Evolutionary conservation across 1,140 invertebrate genomes (phyloP).

Genomic region (Akabosia matsudoensis): DNA sequence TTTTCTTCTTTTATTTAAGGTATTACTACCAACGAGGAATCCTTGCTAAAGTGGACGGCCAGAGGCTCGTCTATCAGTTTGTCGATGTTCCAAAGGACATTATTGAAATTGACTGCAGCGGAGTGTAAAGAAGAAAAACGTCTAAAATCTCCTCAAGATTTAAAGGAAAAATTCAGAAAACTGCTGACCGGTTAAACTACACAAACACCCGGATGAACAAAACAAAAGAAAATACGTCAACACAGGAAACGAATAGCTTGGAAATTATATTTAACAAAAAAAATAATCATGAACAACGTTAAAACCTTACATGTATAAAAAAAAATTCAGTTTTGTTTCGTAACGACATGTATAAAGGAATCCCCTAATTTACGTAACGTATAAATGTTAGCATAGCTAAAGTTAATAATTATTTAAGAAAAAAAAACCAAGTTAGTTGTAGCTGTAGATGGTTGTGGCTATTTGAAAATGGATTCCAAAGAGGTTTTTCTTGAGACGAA

Average conservation of each 20-base stretch:
- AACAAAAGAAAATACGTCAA: too few relatives aligned
- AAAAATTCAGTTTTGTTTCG: too few relatives aligned
- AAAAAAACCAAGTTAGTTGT: neutral
- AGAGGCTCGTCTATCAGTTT: conserved; percentile 98
- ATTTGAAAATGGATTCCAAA: neutral
- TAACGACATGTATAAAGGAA: too few relatives aligned
- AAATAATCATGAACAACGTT: too few relatives aligned
- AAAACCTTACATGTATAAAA: too few relatives aligned
- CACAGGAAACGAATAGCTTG: too few relatives aligned
- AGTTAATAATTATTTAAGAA: neutral
- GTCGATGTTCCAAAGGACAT: conserved; percentile 98
- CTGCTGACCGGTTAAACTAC: neutral
- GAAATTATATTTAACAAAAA: too few relatives aligned
- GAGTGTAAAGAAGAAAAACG: conserved; percentile 63
- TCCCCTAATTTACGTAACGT: too few relatives aligned
- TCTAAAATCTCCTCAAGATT: conserved; percentile 40
- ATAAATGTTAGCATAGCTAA: neutral
- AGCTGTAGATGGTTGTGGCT: neutral
- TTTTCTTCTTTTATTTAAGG: conserved; percentile 52
- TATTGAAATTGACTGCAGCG: conserved; percentile 92
- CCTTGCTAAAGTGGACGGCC: conserved; percentile 97
- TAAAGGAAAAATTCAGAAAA: conserved; percentile 28
- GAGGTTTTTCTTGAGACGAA: neutral
- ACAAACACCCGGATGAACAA: too few relatives aligned
- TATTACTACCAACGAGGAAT: conserved; percentile 99